Conservation (phyloP, 1,140 invertebrate genomes). For the Dryas iulia region DNA sequence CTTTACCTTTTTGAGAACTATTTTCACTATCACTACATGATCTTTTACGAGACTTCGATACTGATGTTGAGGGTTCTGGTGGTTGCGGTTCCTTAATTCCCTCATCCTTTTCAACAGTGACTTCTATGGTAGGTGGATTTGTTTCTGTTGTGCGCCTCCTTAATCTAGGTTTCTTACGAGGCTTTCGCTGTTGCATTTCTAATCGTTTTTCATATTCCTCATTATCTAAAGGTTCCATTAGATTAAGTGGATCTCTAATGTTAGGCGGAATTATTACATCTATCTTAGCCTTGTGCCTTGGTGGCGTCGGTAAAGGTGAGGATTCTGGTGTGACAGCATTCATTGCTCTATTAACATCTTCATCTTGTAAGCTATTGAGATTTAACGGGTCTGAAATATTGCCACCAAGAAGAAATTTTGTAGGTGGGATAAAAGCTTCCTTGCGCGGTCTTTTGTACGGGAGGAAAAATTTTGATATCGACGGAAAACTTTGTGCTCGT, state of each 20-base stretch:
- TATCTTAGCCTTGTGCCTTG: slow-evolving; percentile 89
- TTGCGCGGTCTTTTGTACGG: slow-evolving; percentile 86
- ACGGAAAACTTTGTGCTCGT: slow-evolving; percentile 72
- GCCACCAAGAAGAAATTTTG: slow-evolving; percentile 96
- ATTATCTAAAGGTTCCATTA: slow-evolving; percentile 90
- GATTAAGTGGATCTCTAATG: slow-evolving; percentile 93
- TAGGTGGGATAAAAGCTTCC: slow-evolving; percentile 89
- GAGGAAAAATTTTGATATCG: slow-evolving; percentile 82
- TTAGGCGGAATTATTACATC: slow-evolving; percentile 96
- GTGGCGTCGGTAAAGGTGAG: slow-evolving; percentile 93
- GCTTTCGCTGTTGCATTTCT: slow-evolving; percentile 83
- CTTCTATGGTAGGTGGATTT: slow-evolving; percentile 50
- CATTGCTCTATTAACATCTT: slow-evolving; percentile 91
- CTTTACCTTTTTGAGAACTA: slow-evolving; percentile 71
- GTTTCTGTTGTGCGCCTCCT: slow-evolving; percentile 82
- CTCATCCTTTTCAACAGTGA: slow-evolving; percentile 46
- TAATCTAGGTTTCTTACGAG: slow-evolving; percentile 81
- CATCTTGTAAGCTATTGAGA: slow-evolving; percentile 94
- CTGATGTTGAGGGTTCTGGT: slow-evolving; percentile 67
- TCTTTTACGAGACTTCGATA: slow-evolving; percentile 65
- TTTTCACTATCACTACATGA: slow-evolving; percentile 77
- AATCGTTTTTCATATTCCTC: slow-evolving; percentile 89
- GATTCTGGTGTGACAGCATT: slow-evolving; percentile 94
- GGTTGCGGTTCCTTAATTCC: slow-evolving; percentile 61
- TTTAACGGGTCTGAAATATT: slow-evolving; percentile 97